phyloP scores from a whole-genome alignment of 2,797 vertebrate genomes.

The Borostomias antarcticus region DNA sequence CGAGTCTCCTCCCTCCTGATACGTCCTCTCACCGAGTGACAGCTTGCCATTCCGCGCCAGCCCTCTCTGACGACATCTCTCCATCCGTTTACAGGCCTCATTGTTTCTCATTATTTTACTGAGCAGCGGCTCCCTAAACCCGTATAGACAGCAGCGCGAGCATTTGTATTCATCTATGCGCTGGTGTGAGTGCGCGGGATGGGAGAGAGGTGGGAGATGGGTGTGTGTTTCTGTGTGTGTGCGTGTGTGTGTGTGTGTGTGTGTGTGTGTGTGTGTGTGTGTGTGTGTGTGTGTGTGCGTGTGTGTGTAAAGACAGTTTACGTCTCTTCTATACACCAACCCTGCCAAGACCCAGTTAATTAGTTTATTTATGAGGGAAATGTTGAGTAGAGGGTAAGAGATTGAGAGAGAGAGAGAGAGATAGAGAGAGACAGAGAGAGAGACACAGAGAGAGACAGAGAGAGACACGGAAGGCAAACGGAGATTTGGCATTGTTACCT shows the following conservation, averaged over 20 bases:
- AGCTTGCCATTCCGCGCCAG: constrained; percentile 39
- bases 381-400: background rate
- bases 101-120: constrained; percentile 66
- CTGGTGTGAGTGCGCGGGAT: constrained; percentile 27
- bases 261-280: background rate
- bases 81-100: constrained; percentile 47
- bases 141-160: constrained; percentile 46
- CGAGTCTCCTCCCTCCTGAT: constrained; percentile 24
- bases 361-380: constrained; percentile 73
- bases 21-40: too few relatives aligned
- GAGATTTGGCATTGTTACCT: constrained; percentile 68
- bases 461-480: constrained; percentile 58
- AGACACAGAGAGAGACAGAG: background rate
- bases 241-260: constrained; percentile 24
- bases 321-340: constrained; percentile 41
- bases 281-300: constrained; percentile 10
- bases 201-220: constrained; percentile 33
- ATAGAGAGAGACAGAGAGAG: constrained; percentile 13
- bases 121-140: constrained; percentile 56
- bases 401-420: too few relatives aligned
- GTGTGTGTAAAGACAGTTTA: constrained; percentile 41
- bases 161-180: constrained; percentile 65
- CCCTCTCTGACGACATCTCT: constrained; percentile 40
- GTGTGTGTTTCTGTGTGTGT: constrained; percentile 30
- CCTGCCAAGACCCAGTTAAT: constrained; percentile 58